These are phyloP conservation scores for Drosophila eohydei DNA, from an alignment of 2,888 invertebrate genomes.

Conservation along the genomic window DNA sequence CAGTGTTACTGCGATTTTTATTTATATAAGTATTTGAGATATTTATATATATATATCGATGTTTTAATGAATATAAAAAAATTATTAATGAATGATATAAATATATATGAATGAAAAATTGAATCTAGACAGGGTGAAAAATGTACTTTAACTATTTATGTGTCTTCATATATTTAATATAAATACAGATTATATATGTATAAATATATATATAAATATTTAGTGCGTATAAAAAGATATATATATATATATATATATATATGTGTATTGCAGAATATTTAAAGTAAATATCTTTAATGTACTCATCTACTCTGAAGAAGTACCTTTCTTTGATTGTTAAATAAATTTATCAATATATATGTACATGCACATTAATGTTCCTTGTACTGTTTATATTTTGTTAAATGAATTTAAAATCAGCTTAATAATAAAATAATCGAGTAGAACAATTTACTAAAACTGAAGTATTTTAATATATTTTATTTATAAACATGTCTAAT, in stretches of 20 bases:
- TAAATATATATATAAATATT: constrained; percentile 12
- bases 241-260: constrained; percentile 20
- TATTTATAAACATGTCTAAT: no score
- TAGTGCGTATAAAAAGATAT: constrained; percentile 3
- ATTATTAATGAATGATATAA: no score
- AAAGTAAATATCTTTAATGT: constrained; percentile 14
- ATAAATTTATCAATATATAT: constrained; percentile 1
- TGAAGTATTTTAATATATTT: background rate
- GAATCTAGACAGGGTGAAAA: constrained; percentile 21
- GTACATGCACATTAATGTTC: constrained; percentile 19
- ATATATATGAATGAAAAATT: constrained; percentile 13
- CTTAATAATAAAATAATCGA: background rate
- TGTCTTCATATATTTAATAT: constrained; percentile 59
- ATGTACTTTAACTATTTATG: constrained; percentile 57
- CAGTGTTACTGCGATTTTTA: constrained; percentile 13
- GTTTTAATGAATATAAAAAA: no score
- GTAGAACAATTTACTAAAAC: background rate
- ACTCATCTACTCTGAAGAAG: constrained; percentile 14
- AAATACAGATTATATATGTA: constrained; percentile 2
- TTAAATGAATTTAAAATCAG: constrained; percentile 9
- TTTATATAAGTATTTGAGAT: constrained; percentile 6
- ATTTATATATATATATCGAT: background rate
- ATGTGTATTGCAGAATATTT: constrained; percentile 14
- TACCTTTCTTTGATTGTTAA: constrained; percentile 5
- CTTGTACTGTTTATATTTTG: constrained; percentile 23